Percentiles rank a stretch among this genome's conserved stretches.
phyloP scores from a whole-genome alignment of 2,888 invertebrate species.

The Augiades crinisus region DNA sequence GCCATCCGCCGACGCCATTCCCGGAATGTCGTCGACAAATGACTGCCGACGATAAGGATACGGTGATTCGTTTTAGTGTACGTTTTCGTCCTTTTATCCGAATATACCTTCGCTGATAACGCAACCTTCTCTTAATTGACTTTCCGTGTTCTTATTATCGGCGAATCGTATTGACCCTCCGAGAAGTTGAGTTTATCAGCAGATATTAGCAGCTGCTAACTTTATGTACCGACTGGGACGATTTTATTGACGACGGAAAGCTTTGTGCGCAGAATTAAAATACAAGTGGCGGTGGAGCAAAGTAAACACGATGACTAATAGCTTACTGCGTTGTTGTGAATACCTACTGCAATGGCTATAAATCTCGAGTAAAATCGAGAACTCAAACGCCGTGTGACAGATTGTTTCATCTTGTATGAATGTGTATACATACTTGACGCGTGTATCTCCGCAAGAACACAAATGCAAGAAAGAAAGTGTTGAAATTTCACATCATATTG shows the following conservation, averaged over 20 bases:
- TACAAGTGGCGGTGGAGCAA: constrained; percentile 28
- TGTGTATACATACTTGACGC: too few relatives aligned
- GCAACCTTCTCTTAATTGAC: constrained; percentile 72
- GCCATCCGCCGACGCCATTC: constrained; percentile 78
- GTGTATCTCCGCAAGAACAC: too few relatives aligned
- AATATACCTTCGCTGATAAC: constrained; percentile 61
- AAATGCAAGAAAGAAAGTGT: too few relatives aligned
- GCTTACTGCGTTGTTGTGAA: constrained; percentile 40
- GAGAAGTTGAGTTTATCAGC: constrained; percentile 48
- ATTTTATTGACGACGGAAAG: constrained; percentile 42
- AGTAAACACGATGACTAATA: constrained; percentile 43
- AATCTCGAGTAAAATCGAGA: constrained; percentile 42
- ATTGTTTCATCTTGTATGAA: too few relatives aligned
- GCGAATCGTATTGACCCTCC: constrained; percentile 61
- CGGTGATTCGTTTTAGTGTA: too few relatives aligned
- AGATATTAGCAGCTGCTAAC: constrained; percentile 52
- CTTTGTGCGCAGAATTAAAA: constrained; percentile 33
- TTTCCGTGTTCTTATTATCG: constrained; percentile 74
- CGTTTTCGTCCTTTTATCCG: constrained; percentile 55
- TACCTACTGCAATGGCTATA: constrained; percentile 42
- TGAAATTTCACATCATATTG: too few relatives aligned
- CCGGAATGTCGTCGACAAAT: constrained; percentile 78
- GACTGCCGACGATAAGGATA: constrained; percentile 67
- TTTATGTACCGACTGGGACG: constrained; percentile 44
- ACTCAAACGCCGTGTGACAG: constrained; percentile 30